Evolutionary conservation across 2,797 vertebrate genomes (phyloP).

Genomic region (Gallinago solitaria): DNA sequence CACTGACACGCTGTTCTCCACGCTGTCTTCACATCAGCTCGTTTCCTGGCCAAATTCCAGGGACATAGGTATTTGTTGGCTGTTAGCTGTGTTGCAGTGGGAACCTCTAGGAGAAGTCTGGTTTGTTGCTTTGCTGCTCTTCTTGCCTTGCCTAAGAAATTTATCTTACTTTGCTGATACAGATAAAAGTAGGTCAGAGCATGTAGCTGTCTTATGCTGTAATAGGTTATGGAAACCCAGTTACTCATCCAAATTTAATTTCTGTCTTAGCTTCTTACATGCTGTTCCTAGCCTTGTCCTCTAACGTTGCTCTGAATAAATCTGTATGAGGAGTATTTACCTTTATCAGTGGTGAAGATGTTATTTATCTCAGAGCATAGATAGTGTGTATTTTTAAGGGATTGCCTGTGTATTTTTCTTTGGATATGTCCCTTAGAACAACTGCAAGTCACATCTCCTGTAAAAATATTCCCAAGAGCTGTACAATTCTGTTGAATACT

Average conservation of each 20-base stretch:
- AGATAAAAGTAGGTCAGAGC: neutral
- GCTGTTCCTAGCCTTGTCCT: neutral
- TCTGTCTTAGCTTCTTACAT: neutral
- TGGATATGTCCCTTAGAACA: neutral
- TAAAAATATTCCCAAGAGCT: neutral
- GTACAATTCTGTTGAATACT: neutral
- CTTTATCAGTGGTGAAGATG: neutral
- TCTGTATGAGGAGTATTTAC: neutral
- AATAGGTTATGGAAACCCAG: neutral
- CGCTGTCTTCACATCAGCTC: constrained; percentile 90
- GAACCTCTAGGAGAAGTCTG: neutral
- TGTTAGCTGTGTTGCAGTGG: neutral
- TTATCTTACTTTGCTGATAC: neutral
- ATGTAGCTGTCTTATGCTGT: neutral
- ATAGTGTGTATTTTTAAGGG: neutral
- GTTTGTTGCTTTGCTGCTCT: neutral
- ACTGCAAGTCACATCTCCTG: neutral
- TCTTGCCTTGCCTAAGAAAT: neutral
- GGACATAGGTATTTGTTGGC: constrained; percentile 86
- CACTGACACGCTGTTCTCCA: constrained; percentile 96
- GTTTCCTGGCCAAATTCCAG: constrained; percentile 91
- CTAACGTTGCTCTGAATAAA: neutral
- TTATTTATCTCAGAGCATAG: neutral
- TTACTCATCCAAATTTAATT: neutral
- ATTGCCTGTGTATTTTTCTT: neutral